Conservation (phyloP, 2,797 vertebrate species). For the Periparus ater region DNA sequence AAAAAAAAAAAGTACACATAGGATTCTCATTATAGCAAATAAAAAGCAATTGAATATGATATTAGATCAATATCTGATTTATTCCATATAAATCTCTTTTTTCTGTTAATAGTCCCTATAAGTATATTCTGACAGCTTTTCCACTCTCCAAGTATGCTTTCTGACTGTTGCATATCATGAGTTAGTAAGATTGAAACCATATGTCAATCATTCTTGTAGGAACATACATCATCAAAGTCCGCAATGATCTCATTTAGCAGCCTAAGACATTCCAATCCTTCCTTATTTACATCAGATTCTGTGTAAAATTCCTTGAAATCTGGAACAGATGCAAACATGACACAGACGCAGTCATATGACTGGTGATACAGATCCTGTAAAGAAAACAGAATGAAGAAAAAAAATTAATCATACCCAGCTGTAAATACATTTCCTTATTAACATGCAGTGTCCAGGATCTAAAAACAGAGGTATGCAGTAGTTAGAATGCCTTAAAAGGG, state of each 20-base stretch:
- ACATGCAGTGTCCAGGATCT: background rate
- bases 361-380: slow-evolving; percentile 94
- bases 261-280: slow-evolving; percentile 94
- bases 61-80: background rate
- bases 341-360: slow-evolving; percentile 94
- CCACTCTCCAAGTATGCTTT: background rate
- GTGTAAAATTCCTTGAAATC: slow-evolving; percentile 99
- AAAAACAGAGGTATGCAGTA: background rate
- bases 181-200: background rate
- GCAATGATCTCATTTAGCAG: slow-evolving; percentile 97
- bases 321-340: slow-evolving; percentile 98
- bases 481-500: background rate
- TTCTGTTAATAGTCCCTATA: background rate
- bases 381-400: slow-evolving; percentile 41
- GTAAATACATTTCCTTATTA: background rate
- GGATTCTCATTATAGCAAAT: background rate
- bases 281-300: slow-evolving; percentile 97
- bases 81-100: background rate
- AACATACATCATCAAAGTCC: slow-evolving; percentile 94
- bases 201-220: background rate
- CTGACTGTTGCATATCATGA: background rate
- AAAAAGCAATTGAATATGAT: background rate
- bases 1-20: background rate
- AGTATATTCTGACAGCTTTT: background rate
- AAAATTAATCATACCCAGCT: slow-evolving; percentile 13